Conservation (phyloP, 2,113 vertebrate genomes). For the Anhinga anhinga region DNA sequence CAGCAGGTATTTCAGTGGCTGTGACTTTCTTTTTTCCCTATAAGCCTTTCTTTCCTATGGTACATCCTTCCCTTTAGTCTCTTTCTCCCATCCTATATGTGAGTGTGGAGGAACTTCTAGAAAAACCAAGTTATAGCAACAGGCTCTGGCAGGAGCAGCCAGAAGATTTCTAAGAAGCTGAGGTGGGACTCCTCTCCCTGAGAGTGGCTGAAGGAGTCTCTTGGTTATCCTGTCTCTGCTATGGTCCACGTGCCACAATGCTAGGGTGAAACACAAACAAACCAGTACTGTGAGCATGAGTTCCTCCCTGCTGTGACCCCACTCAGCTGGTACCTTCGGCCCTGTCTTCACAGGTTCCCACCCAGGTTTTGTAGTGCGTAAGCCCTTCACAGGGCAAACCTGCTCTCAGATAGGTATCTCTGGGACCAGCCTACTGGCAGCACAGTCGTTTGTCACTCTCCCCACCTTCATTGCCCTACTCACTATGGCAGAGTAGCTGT, state of each 20-base stretch:
- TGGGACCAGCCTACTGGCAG: background rate
- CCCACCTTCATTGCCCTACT: background rate
- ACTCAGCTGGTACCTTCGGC: background rate
- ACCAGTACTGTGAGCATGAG: background rate
- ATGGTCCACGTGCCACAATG: rapidly evolving
- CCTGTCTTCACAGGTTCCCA: background rate
- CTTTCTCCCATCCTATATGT: background rate
- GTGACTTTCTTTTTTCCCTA: background rate
- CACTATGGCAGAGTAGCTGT: background rate
- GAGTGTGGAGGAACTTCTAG: background rate
- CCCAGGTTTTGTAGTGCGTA: background rate
- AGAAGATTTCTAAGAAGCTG: background rate
- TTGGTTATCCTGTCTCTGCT: background rate
- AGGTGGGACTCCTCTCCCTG: background rate
- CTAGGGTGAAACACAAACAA: background rate
- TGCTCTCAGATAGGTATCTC: background rate
- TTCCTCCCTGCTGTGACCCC: background rate
- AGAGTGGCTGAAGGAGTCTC: background rate
- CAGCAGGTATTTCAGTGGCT: constrained; percentile 84
- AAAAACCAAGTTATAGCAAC: background rate
- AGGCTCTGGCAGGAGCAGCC: background rate
- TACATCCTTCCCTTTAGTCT: background rate
- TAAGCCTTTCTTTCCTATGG: background rate
- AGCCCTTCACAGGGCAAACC: background rate
- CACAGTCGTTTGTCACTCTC: background rate